These are phyloP conservation scores for Idaea dimidiata DNA, from an alignment of 2,888 invertebrate genomes.

Conservation along the genomic window DNA sequence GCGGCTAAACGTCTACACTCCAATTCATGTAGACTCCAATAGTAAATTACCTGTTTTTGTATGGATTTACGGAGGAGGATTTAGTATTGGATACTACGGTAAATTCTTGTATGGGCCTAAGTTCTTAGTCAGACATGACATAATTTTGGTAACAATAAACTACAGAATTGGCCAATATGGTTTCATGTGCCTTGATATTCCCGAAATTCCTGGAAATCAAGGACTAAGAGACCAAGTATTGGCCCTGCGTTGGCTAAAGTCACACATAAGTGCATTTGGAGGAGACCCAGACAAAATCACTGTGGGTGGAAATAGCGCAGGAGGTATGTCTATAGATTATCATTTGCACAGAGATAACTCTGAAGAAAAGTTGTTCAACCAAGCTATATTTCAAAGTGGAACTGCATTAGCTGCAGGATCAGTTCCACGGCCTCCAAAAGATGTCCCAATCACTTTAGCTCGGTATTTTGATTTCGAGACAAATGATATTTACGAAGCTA, in stretches of 20 bases:
- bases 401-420: slow-evolving; percentile 25
- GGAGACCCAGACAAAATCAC: slow-evolving; percentile 51
- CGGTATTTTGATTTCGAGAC: slow-evolving; percentile 35
- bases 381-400: slow-evolving; percentile 46
- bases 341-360: slow-evolving; percentile 38
- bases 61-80: slow-evolving; percentile 55
- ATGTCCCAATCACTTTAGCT: slow-evolving; percentile 37
- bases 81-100: slow-evolving; percentile 36
- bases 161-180: slow-evolving; percentile 55
- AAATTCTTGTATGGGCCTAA: slow-evolving; percentile 38
- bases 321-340: slow-evolving; percentile 44
- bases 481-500: slow-evolving; percentile 34
- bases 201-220: slow-evolving; percentile 56
- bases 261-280: slow-evolving; percentile 53
- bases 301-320: slow-evolving; percentile 52
- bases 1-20: slow-evolving; percentile 65
- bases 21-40: slow-evolving; percentile 38
- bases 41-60: slow-evolving; percentile 49
- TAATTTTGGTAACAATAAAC: slow-evolving; percentile 45
- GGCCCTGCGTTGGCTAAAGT: slow-evolving; percentile 50
- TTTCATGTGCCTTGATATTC: slow-evolving; percentile 54
- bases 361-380: slow-evolving; percentile 34
- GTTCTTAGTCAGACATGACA: slow-evolving; percentile 42
- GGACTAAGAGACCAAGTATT: slow-evolving; percentile 53
- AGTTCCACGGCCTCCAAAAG: slow-evolving; percentile 26